Evolutionary conservation across 2,113 vertebrate genomes (phyloP).

Genomic region (Condylura cristata): DNA sequence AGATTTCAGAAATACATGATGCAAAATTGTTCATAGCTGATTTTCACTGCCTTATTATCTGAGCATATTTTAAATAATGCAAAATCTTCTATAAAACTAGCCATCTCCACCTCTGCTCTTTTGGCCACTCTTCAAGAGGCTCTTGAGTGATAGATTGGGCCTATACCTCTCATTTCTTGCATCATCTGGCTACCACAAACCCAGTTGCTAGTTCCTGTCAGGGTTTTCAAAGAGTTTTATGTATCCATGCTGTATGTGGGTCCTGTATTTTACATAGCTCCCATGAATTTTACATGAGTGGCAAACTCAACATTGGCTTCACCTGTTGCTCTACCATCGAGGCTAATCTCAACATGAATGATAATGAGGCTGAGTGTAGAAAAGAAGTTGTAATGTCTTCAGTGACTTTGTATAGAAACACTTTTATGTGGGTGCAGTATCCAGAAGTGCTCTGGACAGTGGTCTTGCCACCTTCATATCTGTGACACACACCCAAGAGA

Average conservation of each 20-base stretch:
- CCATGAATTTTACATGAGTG: conserved; percentile 96
- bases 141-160: conserved; percentile 91
- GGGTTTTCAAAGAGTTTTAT: conserved; percentile 97
- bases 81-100: conserved; percentile 59
- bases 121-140: conserved; percentile 93
- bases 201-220: conserved; percentile 94
- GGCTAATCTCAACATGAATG: conserved; percentile 96
- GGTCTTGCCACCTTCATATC: conserved; percentile 92
- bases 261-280: conserved; percentile 98
- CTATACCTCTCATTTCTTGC: conserved; percentile 91
- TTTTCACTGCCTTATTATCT: conserved; percentile 96
- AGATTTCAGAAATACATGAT: conserved; percentile 80
- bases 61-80: conserved; percentile 77
- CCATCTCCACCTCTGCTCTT: conserved; percentile 95
- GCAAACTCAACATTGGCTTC: conserved; percentile 98
- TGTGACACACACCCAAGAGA: conserved; percentile 89
- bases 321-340: conserved; percentile 96
- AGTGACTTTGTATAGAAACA: conserved; percentile 95
- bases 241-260: conserved; percentile 97
- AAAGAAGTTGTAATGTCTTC: conserved; percentile 98
- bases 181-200: conserved; percentile 96
- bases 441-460: conserved; percentile 98
- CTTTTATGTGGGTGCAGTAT: conserved; percentile 98
- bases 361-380: conserved; percentile 98
- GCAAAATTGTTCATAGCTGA: conserved; percentile 85